Conservation (phyloP, 2,888 invertebrate genomes). For the Aphidoletes aphidimyza region DNA sequence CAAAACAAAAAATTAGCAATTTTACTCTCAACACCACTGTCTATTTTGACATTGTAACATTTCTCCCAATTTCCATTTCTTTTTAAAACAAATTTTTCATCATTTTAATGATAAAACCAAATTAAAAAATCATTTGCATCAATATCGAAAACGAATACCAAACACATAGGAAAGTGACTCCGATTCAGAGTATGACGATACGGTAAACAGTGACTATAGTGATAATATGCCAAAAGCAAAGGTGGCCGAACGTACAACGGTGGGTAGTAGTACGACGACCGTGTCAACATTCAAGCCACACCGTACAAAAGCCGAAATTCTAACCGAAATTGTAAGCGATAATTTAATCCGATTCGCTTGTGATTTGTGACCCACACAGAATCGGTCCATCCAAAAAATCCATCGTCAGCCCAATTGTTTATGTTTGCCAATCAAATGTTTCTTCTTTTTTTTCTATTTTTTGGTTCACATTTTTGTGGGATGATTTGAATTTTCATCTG, state of each 20-base stretch:
- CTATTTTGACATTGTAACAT: not conserved
- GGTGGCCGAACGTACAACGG: not conserved
- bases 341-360: conserved; percentile 51
- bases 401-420: not conserved
- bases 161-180: conserved; percentile 47
- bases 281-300: conserved; percentile 15
- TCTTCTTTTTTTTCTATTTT: not conserved
- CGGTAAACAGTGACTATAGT: conserved; percentile 41
- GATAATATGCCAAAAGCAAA: conserved; percentile 24
- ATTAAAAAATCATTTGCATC: not conserved
- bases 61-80: not conserved
- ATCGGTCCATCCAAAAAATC: not conserved
- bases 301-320: conserved; percentile 47
- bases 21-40: not conserved
- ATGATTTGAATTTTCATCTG: conserved; percentile 55
- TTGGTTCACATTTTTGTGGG: conserved; percentile 54
- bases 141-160: not conserved
- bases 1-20: too few species aligned
- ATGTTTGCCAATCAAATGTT: conserved; percentile 20
- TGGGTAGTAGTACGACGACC: conserved; percentile 13
- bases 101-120: not conserved
- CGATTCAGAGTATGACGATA: conserved; percentile 43
- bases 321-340: conserved; percentile 52
- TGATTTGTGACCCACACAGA: not conserved
- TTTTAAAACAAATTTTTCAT: not conserved